Base-by-base conservation (phyloP, 2,113 vertebrate genomes). In the Microtus ochrogaster region DNA sequence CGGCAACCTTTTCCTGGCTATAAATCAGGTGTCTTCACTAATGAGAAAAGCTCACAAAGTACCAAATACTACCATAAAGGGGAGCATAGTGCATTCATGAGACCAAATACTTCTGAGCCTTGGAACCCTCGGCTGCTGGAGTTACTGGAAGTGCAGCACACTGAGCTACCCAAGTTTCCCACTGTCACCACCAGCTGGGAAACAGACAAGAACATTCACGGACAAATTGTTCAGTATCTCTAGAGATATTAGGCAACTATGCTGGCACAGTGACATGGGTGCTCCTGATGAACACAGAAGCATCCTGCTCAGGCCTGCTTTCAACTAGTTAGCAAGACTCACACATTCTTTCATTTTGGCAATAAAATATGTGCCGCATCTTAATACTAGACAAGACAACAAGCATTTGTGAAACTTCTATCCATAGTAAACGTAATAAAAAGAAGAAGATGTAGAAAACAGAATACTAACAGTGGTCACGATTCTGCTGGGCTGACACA, bases 281-380 rank as follows among this genome's bases (percentile, higher is more conserved):
- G 63, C 87, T 94, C 94, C 81, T 89, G 55, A 92, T 39, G 52
- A 6, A n/a, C 85, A 61, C 39, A 58, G 63, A 17, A 89, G 90
- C 73, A 94, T 92, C 91, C 76, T 95, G 94, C 63, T 68, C 73
- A 39, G 77, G 52, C 39, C 84, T 73, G 49, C 21, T 86, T 96
- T 76, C 96, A 84, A 93, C 52, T 94, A 95, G 96, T 94, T 92
- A 96, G 96, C 66, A 94, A 89, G 89, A 91, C 68, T 95, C 88
- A 90, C 70, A 94, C 65, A 74, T 49, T 94, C 86, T 86, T 95
- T 83, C 77, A 96, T 96, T 97, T 96, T 93, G 77, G 79, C 90
- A 96, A 93, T 92, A 95, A 94, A 96, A 95, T 94, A 97, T 30
- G 68, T 81, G 93, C 44, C 78, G 73, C 39, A 89, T 83, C 39